phyloP scores from a whole-genome alignment of 2,888 invertebrate species.

The Rotaria sp. region DNA sequence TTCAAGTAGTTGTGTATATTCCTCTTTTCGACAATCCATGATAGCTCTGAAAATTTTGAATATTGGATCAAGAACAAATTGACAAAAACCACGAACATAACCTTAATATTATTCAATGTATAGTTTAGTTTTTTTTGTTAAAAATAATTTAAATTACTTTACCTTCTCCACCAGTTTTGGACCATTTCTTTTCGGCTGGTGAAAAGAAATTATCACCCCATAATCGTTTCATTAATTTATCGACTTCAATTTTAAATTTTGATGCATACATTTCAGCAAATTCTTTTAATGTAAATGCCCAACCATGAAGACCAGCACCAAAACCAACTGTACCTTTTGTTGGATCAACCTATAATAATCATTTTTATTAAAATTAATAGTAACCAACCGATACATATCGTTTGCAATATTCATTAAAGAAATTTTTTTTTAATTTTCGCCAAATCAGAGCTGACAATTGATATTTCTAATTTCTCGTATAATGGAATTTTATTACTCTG shows the following conservation, averaged over 20 bases:
- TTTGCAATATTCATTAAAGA: no score
- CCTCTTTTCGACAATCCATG: slow-evolving; percentile 92
- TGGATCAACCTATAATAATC: slow-evolving; percentile 67
- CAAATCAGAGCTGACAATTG: no score
- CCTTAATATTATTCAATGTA: neutral
- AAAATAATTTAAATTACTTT: no score
- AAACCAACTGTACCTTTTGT: slow-evolving; percentile 98
- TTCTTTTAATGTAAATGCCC: slow-evolving; percentile 99
- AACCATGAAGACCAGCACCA: slow-evolving; percentile 97
- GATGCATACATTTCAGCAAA: slow-evolving; percentile 97
- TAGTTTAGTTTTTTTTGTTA: no score
- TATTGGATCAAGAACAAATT: slow-evolving; percentile 97
- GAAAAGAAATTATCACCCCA: slow-evolving; percentile 99
- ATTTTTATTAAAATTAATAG: no score
- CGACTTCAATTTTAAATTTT: slow-evolving; percentile 84
- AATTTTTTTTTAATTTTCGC: no score
- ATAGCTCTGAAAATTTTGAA: slow-evolving; percentile 83
- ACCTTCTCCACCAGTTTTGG: slow-evolving; percentile 60
- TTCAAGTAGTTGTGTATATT: slow-evolving; percentile 69
- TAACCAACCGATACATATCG: no score
- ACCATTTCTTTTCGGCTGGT: slow-evolving; percentile 92
- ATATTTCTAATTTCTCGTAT: no score
- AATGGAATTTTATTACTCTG: no score
- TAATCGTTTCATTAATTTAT: slow-evolving; percentile 81
- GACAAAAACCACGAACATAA: slow-evolving; percentile 77